Conservation (phyloP, 2,888 invertebrate genomes). For the Halictus ligatus region DNA sequence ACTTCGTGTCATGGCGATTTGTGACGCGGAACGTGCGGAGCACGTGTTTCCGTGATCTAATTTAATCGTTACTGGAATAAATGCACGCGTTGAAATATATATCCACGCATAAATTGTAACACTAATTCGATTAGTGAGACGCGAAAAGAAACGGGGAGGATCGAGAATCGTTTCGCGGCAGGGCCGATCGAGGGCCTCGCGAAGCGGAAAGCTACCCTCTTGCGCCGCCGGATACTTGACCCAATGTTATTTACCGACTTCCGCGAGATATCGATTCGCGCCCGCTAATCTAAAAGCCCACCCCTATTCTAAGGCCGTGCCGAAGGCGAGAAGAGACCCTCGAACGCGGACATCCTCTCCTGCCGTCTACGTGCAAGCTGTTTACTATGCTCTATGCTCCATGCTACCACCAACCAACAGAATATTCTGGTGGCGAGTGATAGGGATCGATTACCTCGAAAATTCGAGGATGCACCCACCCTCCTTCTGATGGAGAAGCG, state of each 20-base stretch:
- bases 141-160: neutral
- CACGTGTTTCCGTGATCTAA: too few species aligned
- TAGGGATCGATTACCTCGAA: constrained; percentile 3
- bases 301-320: constrained; percentile 43
- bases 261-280: constrained; percentile 56
- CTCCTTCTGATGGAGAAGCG: neutral
- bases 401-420: neutral
- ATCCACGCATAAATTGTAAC: too few species aligned
- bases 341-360: constrained; percentile 23
- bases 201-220: neutral
- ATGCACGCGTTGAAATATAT: too few species aligned
- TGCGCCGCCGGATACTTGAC: constrained; percentile 52
- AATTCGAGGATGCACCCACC: neutral
- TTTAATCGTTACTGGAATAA: too few species aligned
- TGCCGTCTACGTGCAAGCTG: constrained; percentile 9
- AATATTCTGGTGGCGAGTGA: neutral
- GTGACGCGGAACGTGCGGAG: too few species aligned
- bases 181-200: too few species aligned
- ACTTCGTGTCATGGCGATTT: too few species aligned
- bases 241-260: constrained; percentile 62
- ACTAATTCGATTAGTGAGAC: neutral
- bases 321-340: constrained; percentile 22
- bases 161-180: neutral
- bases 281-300: constrained; percentile 54
- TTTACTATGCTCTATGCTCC: constrained; percentile 8